phyloP scores from a whole-genome alignment of 2,888 invertebrate species.

The Holacanthella duospinosa region DNA sequence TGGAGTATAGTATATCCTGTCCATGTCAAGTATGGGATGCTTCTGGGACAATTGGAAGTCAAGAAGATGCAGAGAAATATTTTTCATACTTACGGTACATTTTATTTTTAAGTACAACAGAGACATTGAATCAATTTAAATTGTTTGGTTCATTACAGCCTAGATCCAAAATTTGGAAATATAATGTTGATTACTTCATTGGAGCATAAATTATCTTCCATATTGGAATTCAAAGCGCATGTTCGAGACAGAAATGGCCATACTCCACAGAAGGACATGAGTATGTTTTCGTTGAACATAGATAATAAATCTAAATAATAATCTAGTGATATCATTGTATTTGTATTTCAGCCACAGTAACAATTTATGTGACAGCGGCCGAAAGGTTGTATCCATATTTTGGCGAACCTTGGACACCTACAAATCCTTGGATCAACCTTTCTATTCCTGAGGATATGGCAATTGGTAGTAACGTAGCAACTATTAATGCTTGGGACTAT shows the following conservation, averaged over 20 bases:
- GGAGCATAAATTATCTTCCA: conserved; percentile 62
- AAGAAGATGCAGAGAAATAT: conserved; percentile 26
- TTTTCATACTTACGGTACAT: conserved; percentile 30
- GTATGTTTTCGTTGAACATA: conserved; percentile 16
- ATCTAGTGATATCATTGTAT: conserved; percentile 11
- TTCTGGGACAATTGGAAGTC: conserved; percentile 25
- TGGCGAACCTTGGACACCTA: conserved; percentile 58
- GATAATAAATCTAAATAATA: conserved; percentile 1
- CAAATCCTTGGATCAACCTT: conserved; percentile 56
- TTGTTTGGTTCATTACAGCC: conserved; percentile 41
- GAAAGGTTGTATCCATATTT: conserved; percentile 65
- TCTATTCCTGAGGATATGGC: conserved; percentile 66
- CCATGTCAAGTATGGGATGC: conserved; percentile 36
- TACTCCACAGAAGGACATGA: conserved; percentile 48
- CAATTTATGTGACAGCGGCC: conserved; percentile 65
- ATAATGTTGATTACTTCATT: conserved; percentile 57
- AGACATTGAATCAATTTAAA: background rate
- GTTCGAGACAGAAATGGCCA: conserved; percentile 61
- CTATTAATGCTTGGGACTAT: conserved; percentile 60
- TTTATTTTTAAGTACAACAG: background rate
- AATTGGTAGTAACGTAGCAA: conserved; percentile 58
- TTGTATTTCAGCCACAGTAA: conserved; percentile 56
- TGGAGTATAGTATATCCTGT: conserved; percentile 53
- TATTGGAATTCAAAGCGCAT: conserved; percentile 60
- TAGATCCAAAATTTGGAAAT: conserved; percentile 59